Percentiles rank a stretch among this genome's conserved stretches.
Conservation (phyloP, 1,140 invertebrate genomes). For the Gryon sp. region DNA sequence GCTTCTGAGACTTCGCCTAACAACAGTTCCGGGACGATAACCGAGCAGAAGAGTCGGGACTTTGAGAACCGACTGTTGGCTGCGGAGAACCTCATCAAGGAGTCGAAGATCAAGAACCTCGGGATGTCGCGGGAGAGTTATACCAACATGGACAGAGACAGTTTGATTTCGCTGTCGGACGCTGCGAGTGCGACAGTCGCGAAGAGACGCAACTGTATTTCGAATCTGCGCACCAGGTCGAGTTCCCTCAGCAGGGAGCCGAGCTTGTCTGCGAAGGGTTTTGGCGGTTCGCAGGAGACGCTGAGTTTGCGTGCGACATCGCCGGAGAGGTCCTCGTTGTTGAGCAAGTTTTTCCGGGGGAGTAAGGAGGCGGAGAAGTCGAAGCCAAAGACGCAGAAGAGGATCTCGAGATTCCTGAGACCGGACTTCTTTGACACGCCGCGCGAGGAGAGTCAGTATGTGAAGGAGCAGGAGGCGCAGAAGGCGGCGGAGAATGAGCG, state of each 20-base stretch:
- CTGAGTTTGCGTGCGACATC: conserved; percentile 40
- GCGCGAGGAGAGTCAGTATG: conserved; percentile 84
- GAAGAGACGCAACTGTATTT: conserved; percentile 72
- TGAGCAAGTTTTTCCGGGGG: conserved; percentile 80
- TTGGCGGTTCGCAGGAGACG: conserved; percentile 57
- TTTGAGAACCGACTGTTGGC: conserved; percentile 72
- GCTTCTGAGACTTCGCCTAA: conserved; percentile 71
- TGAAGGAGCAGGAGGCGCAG: conserved; percentile 84
- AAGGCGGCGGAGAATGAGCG: conserved; percentile 77
- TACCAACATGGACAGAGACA: conserved; percentile 69
- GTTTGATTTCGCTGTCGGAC: conserved; percentile 64
- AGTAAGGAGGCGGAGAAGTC: conserved; percentile 71
- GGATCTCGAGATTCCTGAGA: conserved; percentile 86
- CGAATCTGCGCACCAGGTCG: conserved; percentile 71
- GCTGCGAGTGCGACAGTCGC: conserved; percentile 33
- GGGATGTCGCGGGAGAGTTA: conserved; percentile 54
- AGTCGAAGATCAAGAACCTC: conserved; percentile 72
- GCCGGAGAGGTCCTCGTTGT: conserved; percentile 80
- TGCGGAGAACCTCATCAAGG: conserved; percentile 76
- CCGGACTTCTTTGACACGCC: conserved; percentile 89
- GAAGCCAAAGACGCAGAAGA: conserved; percentile 77
- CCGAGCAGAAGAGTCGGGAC: conserved; percentile 65
- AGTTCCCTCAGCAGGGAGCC: conserved; percentile 72
- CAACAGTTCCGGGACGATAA: conserved; percentile 68
- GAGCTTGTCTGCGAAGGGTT: conserved; percentile 37